Conservation (phyloP, 2,797 vertebrate species). For the Todus mexicanus region DNA sequence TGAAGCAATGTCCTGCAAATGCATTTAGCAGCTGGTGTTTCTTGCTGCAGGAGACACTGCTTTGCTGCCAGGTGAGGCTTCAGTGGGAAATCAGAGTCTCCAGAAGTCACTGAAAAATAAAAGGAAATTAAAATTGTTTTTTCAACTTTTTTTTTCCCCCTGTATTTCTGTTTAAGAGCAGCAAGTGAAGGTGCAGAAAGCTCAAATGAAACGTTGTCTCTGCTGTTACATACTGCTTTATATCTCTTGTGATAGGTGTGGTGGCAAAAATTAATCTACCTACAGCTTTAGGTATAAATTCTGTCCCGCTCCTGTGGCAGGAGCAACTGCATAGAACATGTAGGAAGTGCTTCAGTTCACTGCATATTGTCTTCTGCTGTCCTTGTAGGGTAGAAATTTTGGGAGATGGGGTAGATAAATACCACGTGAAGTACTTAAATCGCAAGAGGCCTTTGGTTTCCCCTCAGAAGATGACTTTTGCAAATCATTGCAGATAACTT, state of each 20-base stretch:
- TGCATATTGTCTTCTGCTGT: not conserved
- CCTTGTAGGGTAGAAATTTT: not conserved
- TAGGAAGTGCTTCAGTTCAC: not conserved
- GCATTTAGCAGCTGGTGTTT: not conserved
- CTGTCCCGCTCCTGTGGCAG: not conserved
- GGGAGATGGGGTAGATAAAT: not conserved
- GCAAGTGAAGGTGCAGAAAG: not conserved
- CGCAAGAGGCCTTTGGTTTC: not conserved
- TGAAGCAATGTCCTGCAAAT: not conserved
- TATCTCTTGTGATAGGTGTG: not conserved
- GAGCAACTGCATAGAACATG: not conserved
- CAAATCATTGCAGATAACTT: not conserved
- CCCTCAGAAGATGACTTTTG: not conserved
- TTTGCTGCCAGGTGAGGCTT: not conserved
- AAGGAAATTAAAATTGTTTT: not conserved
- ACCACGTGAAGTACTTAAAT: not conserved
- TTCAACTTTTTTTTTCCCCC: not conserved
- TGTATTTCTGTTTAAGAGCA: not conserved
- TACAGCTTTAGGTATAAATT: not conserved
- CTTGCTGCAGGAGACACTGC: not conserved
- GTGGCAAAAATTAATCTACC: not conserved
- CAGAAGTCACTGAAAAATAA: not conserved
- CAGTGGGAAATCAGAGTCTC: not conserved
- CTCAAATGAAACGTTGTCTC: not conserved
- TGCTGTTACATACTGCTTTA: not conserved